Evolutionary conservation across 2,797 vertebrate genomes (phyloP).

Genomic region (Hydrolagus colliei): DNA sequence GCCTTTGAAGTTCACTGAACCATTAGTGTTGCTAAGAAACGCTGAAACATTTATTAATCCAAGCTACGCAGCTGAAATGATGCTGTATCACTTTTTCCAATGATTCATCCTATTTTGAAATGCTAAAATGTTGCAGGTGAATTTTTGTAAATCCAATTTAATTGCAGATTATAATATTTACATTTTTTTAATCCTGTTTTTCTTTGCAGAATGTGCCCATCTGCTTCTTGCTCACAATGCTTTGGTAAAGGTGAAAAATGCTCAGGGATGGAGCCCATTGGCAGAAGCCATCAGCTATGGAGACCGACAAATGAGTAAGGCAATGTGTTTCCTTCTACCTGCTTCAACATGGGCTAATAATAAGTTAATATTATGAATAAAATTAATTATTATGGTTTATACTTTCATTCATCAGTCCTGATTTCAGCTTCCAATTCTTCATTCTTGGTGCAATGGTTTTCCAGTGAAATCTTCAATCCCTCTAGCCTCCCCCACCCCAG

Average conservation of each 20-base stretch:
- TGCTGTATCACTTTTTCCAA: not conserved
- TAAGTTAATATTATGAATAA: not conserved
- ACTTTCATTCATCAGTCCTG: not conserved
- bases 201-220: constrained; percentile 87
- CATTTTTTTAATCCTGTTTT: constrained; percentile 22
- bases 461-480: no score
- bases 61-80: not conserved
- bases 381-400: no score
- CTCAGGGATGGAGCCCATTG: constrained; percentile 98
- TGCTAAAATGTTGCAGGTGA: not conserved
- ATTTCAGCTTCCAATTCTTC: not conserved
- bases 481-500: no score
- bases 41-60: not conserved
- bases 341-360: not conserved
- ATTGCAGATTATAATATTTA: not conserved
- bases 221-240: constrained; percentile 96
- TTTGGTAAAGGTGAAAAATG: constrained; percentile 98
- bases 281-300: constrained; percentile 98
- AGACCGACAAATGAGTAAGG: constrained; percentile 97
- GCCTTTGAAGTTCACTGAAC: not conserved
- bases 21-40: not conserved
- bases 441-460: no score
- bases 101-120: not conserved
- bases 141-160: not conserved
- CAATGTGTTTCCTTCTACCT: not conserved